Base-by-base conservation (phyloP, 2,113 vertebrate species). In the Rafetus swinhoei region DNA sequence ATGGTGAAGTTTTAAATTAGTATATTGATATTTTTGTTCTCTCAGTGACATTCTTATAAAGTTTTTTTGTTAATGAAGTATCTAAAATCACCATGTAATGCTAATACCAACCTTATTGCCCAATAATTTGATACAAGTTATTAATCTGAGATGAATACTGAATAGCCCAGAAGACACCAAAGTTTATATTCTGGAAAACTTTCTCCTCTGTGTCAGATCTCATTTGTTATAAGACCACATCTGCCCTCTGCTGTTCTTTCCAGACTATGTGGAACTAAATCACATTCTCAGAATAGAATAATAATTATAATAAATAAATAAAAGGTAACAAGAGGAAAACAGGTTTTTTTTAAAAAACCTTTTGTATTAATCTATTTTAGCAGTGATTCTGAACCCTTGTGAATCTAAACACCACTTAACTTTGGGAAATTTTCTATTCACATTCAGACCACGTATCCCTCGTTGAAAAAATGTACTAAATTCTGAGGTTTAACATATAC, bases 181-280 rank as follows among this genome's bases (percentile, higher is more conserved):
- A 94, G 29, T 82, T 90, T 57, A 21, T 52, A 1, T 16, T 79
- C 65, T 57, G n/a, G 52, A 79, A 93, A 94, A 83, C 39, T 87
- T 85, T 22, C 53, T 86, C 35, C 92, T 2, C 74, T 14, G 27
- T 80, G 94, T 5, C 79, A 54, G 29, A 60, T 24, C 83, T 94
- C 85, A 72, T 81, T 92, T 13, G 54, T 95, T 91, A 32, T 54
- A 94, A 96, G 94, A 83, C 52, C 94, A 95, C 93, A 95, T 85
- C 76, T 96, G 96, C 96, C 96, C 96, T 97, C 96, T 97, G 87
- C 96, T 96, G 93, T 97, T 93, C 82, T 91, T 96, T 95, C 39
- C 82, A 82, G 45, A 92, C 54, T 84, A 22, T 76, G 50, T 59
- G 39, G 27, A 82, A 35, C 35, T 35, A 88, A 86, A 24, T 60